Conservation (phyloP, 2,797 vertebrate species). For the Thripadectes ignobilis region DNA sequence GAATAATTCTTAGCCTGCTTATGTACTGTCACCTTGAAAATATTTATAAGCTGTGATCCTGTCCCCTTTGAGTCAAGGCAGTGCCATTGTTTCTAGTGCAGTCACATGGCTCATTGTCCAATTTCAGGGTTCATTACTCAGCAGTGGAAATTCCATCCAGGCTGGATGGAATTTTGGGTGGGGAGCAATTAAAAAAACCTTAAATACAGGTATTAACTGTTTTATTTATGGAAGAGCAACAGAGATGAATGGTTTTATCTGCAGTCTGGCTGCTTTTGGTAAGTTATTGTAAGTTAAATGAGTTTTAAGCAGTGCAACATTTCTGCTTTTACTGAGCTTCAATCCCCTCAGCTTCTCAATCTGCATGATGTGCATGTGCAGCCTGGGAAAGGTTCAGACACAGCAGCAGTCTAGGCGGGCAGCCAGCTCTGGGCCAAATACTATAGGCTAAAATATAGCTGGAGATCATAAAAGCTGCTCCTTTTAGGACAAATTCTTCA, state of each 20-base stretch:
- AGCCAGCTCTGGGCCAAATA: neutral
- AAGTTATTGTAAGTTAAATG: neutral
- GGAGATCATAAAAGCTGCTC: neutral
- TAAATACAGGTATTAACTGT: neutral
- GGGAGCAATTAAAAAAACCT: neutral
- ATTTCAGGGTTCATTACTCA: neutral
- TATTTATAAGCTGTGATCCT: neutral
- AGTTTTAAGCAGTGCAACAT: neutral
- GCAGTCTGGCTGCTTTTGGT: neutral
- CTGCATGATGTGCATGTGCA: rapidly evolving
- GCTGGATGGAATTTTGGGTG: neutral
- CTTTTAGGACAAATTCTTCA: neutral
- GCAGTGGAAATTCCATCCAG: neutral
- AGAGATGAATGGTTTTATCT: neutral
- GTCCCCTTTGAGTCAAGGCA: neutral
- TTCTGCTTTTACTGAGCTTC: neutral
- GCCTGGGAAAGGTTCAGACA: neutral
- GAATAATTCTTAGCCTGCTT: neutral
- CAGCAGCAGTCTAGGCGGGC: neutral
- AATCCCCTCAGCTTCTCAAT: neutral
- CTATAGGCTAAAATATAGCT: neutral
- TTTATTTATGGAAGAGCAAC: neutral
- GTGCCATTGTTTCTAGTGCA: neutral
- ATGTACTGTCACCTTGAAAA: neutral
- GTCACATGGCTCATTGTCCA: neutral